Evolutionary conservation across 1,140 invertebrate species (phyloP).

Genomic region (Heterodera carotae): DNA sequence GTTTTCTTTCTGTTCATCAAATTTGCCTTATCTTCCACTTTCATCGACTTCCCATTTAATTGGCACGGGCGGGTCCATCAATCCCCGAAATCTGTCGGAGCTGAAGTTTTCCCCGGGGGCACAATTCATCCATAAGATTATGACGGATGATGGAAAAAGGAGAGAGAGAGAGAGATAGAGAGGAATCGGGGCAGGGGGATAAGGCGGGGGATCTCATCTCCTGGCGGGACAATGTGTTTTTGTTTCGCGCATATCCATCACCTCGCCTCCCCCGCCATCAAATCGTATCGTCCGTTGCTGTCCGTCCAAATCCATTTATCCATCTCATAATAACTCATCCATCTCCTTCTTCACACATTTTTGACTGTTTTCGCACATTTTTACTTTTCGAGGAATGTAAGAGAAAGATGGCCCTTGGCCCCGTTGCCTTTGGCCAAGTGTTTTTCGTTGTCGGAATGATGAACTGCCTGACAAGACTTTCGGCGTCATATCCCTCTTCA

Average conservation of each 20-base stretch:
- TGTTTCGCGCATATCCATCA: not conserved
- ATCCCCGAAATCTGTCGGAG: not conserved
- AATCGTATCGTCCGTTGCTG: too few species aligned
- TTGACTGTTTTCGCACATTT: not conserved
- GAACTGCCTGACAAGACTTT: not conserved
- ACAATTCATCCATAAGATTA: not conserved
- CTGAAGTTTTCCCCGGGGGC: not conserved
- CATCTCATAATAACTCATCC: not conserved
- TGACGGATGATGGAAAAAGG: not conserved
- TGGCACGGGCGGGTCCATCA: not conserved
- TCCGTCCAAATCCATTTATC: conserved; percentile 1
- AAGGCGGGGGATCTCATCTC: not conserved
- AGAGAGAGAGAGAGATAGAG: not conserved
- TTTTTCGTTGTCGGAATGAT: not conserved
- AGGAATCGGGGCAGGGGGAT: too few species aligned
- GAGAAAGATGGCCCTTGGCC: not conserved
- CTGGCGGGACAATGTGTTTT: not conserved
- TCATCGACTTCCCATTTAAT: not conserved
- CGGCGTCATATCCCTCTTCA: not conserved
- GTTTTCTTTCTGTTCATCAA: conserved; percentile 15
- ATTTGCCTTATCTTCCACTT: conserved; percentile 6
- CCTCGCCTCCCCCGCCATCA: too few species aligned
- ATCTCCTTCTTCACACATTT: not conserved
- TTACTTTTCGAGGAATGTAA: not conserved
- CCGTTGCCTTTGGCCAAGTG: not conserved